These are phyloP conservation scores for Vandiemenella viatica DNA, from an alignment of 2,888 invertebrate genomes.

Conservation along the genomic window DNA sequence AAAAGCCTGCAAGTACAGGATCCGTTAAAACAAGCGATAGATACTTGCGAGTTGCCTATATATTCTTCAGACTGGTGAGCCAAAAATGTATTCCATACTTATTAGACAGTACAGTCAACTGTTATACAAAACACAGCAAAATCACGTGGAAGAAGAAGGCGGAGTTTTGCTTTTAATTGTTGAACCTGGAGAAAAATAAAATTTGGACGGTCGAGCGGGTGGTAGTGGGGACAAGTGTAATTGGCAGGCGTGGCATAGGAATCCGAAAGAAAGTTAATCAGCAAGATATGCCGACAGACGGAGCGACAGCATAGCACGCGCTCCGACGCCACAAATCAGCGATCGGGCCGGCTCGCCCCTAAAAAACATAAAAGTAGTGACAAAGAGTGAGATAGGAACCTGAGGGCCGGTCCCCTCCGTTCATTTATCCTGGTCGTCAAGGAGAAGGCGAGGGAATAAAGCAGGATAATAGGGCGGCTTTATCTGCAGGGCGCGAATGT, in stretches of 20 bases:
- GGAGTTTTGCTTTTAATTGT: no score
- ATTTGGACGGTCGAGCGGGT: no score
- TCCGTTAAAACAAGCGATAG: no score
- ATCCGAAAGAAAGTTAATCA: neutral
- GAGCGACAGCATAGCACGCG: slow-evolving; percentile 1
- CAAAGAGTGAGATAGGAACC: slow-evolving; percentile 5
- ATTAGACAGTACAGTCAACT: no score
- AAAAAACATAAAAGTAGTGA: neutral
- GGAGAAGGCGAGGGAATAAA: slow-evolving; percentile 10
- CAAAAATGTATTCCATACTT: no score
- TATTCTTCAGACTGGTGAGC: no score
- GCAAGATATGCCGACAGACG: neutral
- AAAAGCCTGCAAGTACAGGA: no score
- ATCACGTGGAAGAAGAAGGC: no score
- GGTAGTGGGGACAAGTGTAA: no score
- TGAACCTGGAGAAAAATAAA: no score
- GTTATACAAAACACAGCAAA: no score
- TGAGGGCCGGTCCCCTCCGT: slow-evolving; percentile 4
- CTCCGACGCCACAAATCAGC: slow-evolving; percentile 7
- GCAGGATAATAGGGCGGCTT: slow-evolving; percentile 15
- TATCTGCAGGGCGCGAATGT: slow-evolving; percentile 9
- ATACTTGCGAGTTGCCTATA: no score
- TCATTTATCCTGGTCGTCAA: slow-evolving; percentile 15
- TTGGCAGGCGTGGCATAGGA: neutral
- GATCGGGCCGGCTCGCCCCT: neutral